A percentile compares a stretch with the other conserved stretches of the same genome.
These are phyloP conservation scores for Macropodus opercularis DNA, from an alignment of 2,797 vertebrate species.

Conservation along the genomic window DNA sequence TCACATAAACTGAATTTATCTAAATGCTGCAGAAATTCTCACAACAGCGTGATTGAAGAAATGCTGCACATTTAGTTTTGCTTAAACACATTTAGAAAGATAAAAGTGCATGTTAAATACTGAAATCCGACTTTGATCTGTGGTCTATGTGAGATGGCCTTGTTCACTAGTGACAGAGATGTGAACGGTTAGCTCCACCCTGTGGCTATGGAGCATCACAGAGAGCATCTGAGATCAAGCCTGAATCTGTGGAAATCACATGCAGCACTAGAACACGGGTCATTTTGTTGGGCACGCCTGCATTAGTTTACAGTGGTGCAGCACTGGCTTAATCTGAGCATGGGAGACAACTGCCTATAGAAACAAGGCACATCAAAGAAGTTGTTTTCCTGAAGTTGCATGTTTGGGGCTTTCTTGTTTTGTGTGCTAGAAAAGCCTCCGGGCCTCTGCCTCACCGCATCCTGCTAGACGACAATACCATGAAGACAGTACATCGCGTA, in stretches of 20 bases:
- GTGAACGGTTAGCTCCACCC: conserved; percentile 10
- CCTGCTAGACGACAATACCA: conserved; percentile 11
- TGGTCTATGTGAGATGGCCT: too few relatives aligned
- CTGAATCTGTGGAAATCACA: too few relatives aligned
- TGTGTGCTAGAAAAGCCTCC: conserved; percentile 1
- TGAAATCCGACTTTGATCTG: too few relatives aligned
- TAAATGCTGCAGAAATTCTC: too few relatives aligned
- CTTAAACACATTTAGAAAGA: too few relatives aligned
- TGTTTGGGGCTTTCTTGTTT: conserved; percentile 9
- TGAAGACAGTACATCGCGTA: conserved; percentile 19
- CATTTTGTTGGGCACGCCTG: too few relatives aligned
- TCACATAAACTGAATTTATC: too few relatives aligned
- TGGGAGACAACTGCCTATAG: background rate
- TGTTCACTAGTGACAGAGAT: background rate
- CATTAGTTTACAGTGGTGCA: too few relatives aligned
- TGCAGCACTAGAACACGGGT: too few relatives aligned
- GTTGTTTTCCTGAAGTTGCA: background rate
- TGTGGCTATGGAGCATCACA: conserved; percentile 1
- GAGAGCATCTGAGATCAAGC: background rate
- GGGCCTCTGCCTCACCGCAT: conserved; percentile 8
- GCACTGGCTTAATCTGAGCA: background rate
- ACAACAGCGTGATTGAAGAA: too few relatives aligned
- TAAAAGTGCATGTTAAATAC: too few relatives aligned
- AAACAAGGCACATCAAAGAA: background rate
- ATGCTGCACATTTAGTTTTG: too few relatives aligned